Percentiles rank a stretch among this genome's conserved stretches.
These are phyloP conservation scores for Cygnus atratus DNA, from an alignment of 2,113 vertebrate genomes.

Conservation along the genomic window DNA sequence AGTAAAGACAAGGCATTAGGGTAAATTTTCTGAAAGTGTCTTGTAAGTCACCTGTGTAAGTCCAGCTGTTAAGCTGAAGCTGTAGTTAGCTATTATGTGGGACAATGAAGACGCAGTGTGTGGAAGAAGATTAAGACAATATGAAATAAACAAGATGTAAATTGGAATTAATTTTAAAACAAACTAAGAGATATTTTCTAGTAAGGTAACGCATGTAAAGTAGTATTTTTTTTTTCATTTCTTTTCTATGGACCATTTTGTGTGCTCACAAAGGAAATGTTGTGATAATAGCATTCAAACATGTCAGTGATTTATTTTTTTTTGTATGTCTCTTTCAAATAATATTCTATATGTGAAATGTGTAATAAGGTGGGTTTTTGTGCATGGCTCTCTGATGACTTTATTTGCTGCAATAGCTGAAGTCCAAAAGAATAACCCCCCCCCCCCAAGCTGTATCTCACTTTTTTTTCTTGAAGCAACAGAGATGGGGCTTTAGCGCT, in stretches of 20 bases:
- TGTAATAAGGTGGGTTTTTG: background rate
- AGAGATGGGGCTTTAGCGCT: background rate
- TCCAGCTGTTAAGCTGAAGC: background rate
- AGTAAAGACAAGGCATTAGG: background rate
- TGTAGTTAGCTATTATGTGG: background rate
- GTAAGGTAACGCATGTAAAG: background rate
- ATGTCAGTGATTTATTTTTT: background rate
- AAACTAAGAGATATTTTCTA: background rate
- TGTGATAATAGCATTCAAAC: background rate
- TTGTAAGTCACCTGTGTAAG: background rate
- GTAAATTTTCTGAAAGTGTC: background rate
- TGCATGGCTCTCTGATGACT: background rate
- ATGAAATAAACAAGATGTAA: background rate
- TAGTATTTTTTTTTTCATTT: background rate
- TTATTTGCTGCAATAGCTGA: background rate
- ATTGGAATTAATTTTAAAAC: background rate
- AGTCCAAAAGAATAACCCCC: background rate
- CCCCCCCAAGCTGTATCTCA: rapidly evolving
- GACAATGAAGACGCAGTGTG: background rate
- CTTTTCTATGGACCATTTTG: background rate
- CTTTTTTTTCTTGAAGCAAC: background rate
- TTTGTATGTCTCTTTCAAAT: background rate
- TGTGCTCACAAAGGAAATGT: background rate
- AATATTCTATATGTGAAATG: background rate
- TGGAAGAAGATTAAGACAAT: background rate